Evolutionary conservation across 2,113 vertebrate genomes (phyloP).

Genomic region (Recurvirostra avosetta): DNA sequence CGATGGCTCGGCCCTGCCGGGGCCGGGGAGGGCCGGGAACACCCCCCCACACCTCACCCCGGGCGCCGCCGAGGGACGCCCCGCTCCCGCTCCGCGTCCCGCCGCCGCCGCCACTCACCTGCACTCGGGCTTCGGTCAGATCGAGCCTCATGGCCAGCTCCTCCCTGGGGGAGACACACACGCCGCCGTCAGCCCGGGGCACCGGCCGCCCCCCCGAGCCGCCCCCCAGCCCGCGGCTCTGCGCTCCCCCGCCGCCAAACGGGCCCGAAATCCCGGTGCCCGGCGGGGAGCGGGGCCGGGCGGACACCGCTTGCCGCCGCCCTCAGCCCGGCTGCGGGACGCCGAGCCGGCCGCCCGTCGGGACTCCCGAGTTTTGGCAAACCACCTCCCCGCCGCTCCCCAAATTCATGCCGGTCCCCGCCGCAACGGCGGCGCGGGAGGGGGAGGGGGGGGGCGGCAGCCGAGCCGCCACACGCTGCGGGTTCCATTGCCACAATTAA

Average conservation of each 20-base stretch:
- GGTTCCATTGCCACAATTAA: slow-evolving; percentile 32
- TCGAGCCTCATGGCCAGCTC: slow-evolving; percentile 98
- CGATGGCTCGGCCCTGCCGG: not conserved
- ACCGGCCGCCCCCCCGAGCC: not conserved
- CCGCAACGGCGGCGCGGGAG: slow-evolving; percentile 16
- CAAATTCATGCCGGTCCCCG: not conserved
- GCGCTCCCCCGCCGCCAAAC: not conserved
- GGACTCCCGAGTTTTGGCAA: not conserved
- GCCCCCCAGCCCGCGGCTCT: not conserved
- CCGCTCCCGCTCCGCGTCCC: not conserved
- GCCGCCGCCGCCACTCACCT: slow-evolving; percentile 80
- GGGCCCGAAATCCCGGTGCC: not conserved
- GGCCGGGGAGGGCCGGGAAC: not conserved
- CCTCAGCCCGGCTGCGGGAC: not conserved
- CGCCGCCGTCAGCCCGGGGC: not conserved
- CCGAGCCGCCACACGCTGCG: slow-evolving; percentile 35
- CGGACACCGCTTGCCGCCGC: not conserved
- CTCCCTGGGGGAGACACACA: slow-evolving; percentile 84
- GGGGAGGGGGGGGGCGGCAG: slow-evolving; percentile 5
- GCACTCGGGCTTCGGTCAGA: slow-evolving; percentile 95
- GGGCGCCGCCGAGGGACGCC: not conserved
- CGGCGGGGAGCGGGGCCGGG: not conserved
- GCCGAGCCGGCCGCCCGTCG: not conserved
- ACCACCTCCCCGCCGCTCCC: not conserved
- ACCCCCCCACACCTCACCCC: not conserved